These are phyloP conservation scores for Cheumatopsyche charites DNA, from an alignment of 1,140 invertebrate genomes.

Conservation along the genomic window DNA sequence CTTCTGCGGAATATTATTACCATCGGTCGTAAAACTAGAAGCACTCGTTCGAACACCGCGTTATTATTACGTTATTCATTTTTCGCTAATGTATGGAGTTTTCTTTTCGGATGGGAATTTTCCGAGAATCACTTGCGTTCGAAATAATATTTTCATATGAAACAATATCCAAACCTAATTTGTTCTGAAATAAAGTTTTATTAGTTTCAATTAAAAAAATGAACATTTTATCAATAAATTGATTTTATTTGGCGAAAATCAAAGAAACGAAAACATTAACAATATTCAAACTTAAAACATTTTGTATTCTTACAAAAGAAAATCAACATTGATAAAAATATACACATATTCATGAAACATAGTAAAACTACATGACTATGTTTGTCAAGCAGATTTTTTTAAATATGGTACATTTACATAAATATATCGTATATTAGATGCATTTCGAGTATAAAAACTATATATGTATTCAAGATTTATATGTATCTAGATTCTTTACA, in stretches of 20 bases:
- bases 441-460: conserved; percentile 27
- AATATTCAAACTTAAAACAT: background rate
- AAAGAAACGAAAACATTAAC: background rate
- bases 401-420: conserved; percentile 12
- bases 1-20: background rate
- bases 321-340: conserved; percentile 27
- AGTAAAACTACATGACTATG: conserved; percentile 6
- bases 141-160: too few species aligned
- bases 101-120: too few species aligned
- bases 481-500: background rate
- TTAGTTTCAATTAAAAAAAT: background rate
- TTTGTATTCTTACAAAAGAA: background rate
- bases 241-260: background rate
- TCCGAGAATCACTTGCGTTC: too few species aligned
- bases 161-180: too few species aligned
- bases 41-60: too few species aligned
- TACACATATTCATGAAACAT: conserved; percentile 16
- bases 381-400: conserved; percentile 3
- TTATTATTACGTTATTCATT: too few species aligned
- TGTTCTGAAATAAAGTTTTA: background rate
- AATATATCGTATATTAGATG: conserved; percentile 3
- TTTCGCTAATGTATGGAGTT: too few species aligned
- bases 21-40: too few species aligned
- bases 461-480: conserved; percentile 3
- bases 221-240: conserved; percentile 12